Conservation (phyloP, 2,888 invertebrate genomes). For the Meiosimyza platycephala region DNA sequence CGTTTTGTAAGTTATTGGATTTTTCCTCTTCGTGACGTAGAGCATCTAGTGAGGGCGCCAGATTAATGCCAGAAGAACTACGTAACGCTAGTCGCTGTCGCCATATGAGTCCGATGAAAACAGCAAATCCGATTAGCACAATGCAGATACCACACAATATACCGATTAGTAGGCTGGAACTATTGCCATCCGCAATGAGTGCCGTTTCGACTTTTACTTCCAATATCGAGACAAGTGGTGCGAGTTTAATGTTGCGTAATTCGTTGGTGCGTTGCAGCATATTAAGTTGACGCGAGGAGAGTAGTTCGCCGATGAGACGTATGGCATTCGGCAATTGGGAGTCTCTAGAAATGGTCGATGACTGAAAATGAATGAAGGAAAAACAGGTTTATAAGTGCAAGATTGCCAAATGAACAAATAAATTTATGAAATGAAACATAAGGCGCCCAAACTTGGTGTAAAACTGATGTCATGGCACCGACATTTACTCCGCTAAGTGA, state of each 20-base stretch:
- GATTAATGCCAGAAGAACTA: slow-evolving; percentile 69
- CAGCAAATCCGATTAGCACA: slow-evolving; percentile 65
- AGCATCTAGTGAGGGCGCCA: slow-evolving; percentile 71
- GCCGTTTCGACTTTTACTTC: slow-evolving; percentile 83
- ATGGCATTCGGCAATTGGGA: slow-evolving; percentile 70
- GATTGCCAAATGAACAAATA: slow-evolving; percentile 19
- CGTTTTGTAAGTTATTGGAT: slow-evolving; percentile 91
- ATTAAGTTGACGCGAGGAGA: slow-evolving; percentile 71
- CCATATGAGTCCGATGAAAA: slow-evolving; percentile 70
- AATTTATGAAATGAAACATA: not conserved
- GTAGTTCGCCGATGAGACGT: slow-evolving; percentile 72
- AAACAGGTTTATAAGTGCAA: slow-evolving; percentile 28
- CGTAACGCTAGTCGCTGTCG: slow-evolving; percentile 70
- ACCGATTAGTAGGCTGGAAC: slow-evolving; percentile 66
- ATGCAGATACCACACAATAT: slow-evolving; percentile 67
- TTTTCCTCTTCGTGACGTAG: slow-evolving; percentile 85
- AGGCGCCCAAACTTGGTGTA: too few species aligned
- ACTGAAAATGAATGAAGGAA: slow-evolving; percentile 63
- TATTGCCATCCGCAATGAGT: slow-evolving; percentile 67
- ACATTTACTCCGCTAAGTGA: too few species aligned
- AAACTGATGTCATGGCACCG: too few species aligned
- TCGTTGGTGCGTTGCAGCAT: slow-evolving; percentile 59
- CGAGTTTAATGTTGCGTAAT: slow-evolving; percentile 70
- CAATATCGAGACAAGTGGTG: slow-evolving; percentile 77
- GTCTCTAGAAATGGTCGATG: slow-evolving; percentile 68